phyloP scores from a whole-genome alignment of 2,888 invertebrate species.

The Deroplatys truncata region DNA sequence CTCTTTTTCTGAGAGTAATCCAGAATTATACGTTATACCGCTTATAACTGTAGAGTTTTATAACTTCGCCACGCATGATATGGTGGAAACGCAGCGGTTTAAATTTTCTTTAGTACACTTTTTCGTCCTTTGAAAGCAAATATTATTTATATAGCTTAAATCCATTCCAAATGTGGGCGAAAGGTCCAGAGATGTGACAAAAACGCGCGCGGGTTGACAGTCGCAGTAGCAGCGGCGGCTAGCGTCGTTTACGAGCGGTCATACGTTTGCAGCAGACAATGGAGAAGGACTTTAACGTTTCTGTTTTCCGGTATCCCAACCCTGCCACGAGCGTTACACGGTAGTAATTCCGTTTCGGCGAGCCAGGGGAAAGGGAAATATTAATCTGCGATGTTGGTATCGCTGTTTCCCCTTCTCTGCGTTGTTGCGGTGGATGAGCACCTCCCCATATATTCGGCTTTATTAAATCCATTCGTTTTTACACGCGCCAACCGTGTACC shows the following conservation, averaged over 20 bases:
- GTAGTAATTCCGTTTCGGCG: not conserved
- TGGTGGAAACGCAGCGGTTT: not conserved
- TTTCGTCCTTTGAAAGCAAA: not conserved
- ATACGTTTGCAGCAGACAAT: not conserved
- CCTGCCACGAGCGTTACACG: not conserved
- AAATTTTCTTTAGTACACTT: not conserved
- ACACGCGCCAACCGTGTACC: not conserved
- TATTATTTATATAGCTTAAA: not conserved
- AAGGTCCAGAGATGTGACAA: not conserved
- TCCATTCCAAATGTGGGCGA: not conserved
- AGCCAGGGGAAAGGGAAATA: not conserved
- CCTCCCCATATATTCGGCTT: not conserved
- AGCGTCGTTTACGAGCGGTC: not conserved
- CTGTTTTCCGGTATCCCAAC: not conserved
- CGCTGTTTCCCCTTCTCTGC: not conserved
- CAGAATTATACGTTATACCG: too few relatives aligned
- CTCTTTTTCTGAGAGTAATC: too few relatives aligned
- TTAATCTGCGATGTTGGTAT: not conserved
- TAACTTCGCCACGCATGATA: not conserved
- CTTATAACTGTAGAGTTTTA: too few relatives aligned
- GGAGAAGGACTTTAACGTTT: not conserved
- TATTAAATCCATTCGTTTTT: slow-evolving; percentile 11
- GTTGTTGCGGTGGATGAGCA: not conserved
- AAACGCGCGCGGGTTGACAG: not conserved
- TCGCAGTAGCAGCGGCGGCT: not conserved